phyloP scores from a whole-genome alignment of 2,888 invertebrate species.

The Orthonychiurus folsomi region DNA sequence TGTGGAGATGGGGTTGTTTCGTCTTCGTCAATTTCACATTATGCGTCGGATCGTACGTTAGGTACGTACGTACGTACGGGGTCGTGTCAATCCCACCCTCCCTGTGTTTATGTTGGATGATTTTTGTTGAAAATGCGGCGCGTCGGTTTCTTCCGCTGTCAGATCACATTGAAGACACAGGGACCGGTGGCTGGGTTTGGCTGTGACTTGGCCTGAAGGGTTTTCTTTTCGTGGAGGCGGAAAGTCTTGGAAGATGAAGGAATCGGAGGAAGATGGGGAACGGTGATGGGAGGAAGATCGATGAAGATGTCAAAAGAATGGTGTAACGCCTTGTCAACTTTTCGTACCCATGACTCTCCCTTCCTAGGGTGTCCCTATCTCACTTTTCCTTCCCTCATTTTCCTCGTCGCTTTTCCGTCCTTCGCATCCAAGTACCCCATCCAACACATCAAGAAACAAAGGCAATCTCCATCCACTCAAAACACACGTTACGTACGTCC shows the following conservation, averaged over 20 bases:
- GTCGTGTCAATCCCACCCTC: no score
- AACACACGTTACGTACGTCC: neutral
- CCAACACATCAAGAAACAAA: neutral
- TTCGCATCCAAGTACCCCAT: neutral
- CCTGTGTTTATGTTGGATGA: neutral
- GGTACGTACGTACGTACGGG: neutral
- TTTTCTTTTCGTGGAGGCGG: neutral
- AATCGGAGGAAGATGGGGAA: constrained; percentile 6
- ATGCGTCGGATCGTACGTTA: neutral
- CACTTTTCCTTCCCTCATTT: constrained; percentile 4
- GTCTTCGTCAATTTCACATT: constrained; percentile 1
- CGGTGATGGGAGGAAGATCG: constrained; percentile 30
- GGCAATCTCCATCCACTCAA: neutral
- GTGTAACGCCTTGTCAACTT: constrained; percentile 39
- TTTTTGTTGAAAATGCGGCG: neutral
- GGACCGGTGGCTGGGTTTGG: no score
- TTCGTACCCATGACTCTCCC: constrained; percentile 22
- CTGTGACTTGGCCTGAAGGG: neutral
- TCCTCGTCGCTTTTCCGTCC: neutral
- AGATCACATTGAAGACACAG: constrained; percentile 30
- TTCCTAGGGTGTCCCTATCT: no score
- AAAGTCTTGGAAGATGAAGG: neutral
- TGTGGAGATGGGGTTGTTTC: neutral
- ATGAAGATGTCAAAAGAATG: constrained; percentile 41
- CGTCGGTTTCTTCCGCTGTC: constrained; percentile 40